Evolutionary conservation across 53 echinoderm and acorn worm genomes (phyloP), one percentile per base, ranked within the genome.

Genomic region (Apostichopus leukothele): DNA sequence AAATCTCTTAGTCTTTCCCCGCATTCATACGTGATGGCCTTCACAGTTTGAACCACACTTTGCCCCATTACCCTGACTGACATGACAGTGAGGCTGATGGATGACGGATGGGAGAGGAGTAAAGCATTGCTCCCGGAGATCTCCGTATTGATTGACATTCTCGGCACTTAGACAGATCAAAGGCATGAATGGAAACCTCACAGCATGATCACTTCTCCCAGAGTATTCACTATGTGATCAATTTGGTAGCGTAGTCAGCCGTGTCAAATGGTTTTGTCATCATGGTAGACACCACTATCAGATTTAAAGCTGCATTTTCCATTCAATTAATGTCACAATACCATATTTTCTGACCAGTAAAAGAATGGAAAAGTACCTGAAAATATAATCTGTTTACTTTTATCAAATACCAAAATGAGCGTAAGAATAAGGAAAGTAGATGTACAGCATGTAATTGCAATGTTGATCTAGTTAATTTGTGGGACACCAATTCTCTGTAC

Each of bases 91-190:
- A 26, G 52, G 53, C 79, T 79, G 79, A 79, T 20, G 79, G 79
- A 12, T 18, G 63, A 63, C 10, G 79, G 79, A 79, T 52, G 79
- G 79, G 52, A 52, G 52, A 19, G 79, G 52, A 52, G 79, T 8
- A 51, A 20, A 20, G 19, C 9, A 21, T 22, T 54, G 23, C 60
- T 59, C 18, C 81, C 1, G 54, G 59, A 51, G 79, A 79, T 54
- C n/a, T 52, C 7, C 10, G 9, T 79, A 79, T 79, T 79, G 79
- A 79, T 79, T 79, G 79, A 79, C 79, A 79, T 79, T 79, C 79
- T 79, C 79, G 79, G 79, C 79, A 79, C 79, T 79, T 79, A 79
- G 79, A 54, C 52, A 54, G 81, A 81, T 81, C 81, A 81, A 81
- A 81, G 81, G 55, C 7, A 20, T 81, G 81, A 81, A 81, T 81